phyloP scores from a whole-genome alignment of 92 coral and sea anemone species.

The Palythoa grandiflora region DNA sequence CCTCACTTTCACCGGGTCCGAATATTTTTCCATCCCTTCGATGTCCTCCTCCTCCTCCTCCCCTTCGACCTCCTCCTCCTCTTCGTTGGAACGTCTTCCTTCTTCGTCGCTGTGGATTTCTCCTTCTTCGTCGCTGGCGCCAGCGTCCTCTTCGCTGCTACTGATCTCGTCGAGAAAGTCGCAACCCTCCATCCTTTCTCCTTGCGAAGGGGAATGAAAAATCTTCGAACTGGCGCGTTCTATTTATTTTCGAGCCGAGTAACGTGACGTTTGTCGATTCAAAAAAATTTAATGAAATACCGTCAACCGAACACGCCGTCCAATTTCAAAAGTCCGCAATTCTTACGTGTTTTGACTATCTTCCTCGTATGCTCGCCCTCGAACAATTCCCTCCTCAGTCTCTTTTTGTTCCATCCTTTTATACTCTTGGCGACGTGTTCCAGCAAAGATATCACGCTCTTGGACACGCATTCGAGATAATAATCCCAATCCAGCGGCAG shows the following conservation, averaged over 20 bases:
- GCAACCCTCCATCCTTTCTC: too few species aligned
- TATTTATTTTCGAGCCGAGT: too few species aligned
- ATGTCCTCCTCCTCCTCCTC: neutral
- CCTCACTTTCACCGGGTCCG: too few species aligned
- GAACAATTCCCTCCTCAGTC: neutral
- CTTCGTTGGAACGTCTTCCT: too few species aligned
- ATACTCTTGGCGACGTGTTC: neutral
- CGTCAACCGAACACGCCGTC: neutral
- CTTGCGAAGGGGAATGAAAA: too few species aligned
- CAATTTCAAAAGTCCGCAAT: neutral
- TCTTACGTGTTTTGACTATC: neutral
- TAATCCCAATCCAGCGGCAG: neutral
- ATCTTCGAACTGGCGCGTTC: too few species aligned
- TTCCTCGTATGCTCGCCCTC: neutral
- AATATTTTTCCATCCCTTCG: neutral
- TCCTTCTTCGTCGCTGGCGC: neutral
- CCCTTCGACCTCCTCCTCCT: neutral
- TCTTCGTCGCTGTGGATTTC: neutral
- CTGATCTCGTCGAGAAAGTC: neutral
- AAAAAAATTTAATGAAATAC: too few species aligned
- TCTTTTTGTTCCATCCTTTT: neutral
- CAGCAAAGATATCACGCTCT: neutral
- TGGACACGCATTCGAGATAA: neutral
- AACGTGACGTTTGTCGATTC: too few species aligned
- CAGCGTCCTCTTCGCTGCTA: too few species aligned